Base-by-base conservation (phyloP, 2,888 invertebrate species). In the Nebria brevicollis region DNA sequence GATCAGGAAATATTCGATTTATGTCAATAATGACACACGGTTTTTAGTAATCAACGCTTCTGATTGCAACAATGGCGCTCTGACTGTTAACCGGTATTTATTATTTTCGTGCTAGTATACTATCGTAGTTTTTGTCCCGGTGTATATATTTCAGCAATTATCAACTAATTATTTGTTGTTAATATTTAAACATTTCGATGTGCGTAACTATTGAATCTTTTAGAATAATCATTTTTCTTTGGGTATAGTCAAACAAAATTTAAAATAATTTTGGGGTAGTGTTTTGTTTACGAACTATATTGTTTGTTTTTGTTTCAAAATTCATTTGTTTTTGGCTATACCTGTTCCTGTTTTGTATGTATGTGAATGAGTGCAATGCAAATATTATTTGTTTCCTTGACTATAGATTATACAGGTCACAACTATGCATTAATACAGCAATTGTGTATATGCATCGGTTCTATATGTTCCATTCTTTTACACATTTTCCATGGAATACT, bases 371-470 rank as follows among this genome's bases (percentile, higher is more conserved):
- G 11, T 73, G 68, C 7, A 6, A 34, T 54, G 70, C 54, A 70
- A 26, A 15, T 66, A 75, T 66, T 66, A 8, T 42, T 42, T 74
- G 20, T 87, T 87, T 87, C 87, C 87, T 88, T 87, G 86, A 87
- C 83, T 26, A 75, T 83, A 74, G 86, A 66, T 82, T 90, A 92
- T 90, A 93, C 90, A 95, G 95, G 86, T 96, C 97, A 74, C 98
- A 98, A 90, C 91, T 98, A 91, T 98, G 98, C 89, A 98, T 98
- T 90, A 99, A 98, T 90, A 98, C 98, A 83, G 99, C 98, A 54
- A 98, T 98, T 87, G 98, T 99, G 81, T 99, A 99, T 88, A 98
- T 99, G 98, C 99, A 99, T 90, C 93, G 99, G 81, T 99, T 99
- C 91, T 99, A 98, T 90, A 97, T 98, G 90, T 98, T 97, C 91